Conservation (phyloP, 1,140 invertebrate species). For the Rhyacophila brunnea region DNA sequence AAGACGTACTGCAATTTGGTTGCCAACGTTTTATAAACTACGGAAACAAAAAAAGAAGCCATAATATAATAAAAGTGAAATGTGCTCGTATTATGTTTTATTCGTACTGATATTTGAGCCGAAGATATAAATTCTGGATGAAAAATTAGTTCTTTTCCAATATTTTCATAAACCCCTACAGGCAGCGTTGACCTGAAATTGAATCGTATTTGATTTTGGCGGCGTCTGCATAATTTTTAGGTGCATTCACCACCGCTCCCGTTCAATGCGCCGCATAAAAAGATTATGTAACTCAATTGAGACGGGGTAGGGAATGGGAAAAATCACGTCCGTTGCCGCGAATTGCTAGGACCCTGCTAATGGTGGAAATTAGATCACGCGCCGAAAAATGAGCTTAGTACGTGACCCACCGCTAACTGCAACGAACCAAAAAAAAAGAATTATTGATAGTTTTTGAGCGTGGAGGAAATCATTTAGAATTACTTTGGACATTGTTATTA, state of each 20-base stretch:
- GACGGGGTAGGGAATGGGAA: conserved; percentile 20
- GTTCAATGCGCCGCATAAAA: conserved; percentile 13
- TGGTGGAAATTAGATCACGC: conserved; percentile 35
- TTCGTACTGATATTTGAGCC: too few species aligned
- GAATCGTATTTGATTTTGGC: background rate
- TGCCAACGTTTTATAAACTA: too few species aligned
- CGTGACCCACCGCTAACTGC: conserved; percentile 30
- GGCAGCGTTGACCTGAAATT: too few species aligned
- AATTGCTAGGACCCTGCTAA: conserved; percentile 19
- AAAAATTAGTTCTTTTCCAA: too few species aligned
- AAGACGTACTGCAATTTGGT: too few species aligned
- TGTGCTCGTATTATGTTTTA: too few species aligned
- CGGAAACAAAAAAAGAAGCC: too few species aligned
- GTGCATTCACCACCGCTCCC: conserved; percentile 3
- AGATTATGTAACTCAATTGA: conserved; percentile 33
- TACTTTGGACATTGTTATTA: too few species aligned
- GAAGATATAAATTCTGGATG: too few species aligned
- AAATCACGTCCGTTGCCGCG: conserved; percentile 30
- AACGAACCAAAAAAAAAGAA: conserved; percentile 33
- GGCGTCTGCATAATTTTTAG: background rate
- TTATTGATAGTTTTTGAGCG: conserved; percentile 32
- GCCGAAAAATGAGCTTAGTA: conserved; percentile 32
- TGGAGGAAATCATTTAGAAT: conserved; percentile 2
- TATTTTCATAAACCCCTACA: too few species aligned
- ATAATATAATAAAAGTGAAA: too few species aligned